Percentiles rank a stretch among this genome's conserved stretches.
phyloP scores from a whole-genome alignment of 2,888 invertebrate genomes.

The Drosophila percnosoma region DNA sequence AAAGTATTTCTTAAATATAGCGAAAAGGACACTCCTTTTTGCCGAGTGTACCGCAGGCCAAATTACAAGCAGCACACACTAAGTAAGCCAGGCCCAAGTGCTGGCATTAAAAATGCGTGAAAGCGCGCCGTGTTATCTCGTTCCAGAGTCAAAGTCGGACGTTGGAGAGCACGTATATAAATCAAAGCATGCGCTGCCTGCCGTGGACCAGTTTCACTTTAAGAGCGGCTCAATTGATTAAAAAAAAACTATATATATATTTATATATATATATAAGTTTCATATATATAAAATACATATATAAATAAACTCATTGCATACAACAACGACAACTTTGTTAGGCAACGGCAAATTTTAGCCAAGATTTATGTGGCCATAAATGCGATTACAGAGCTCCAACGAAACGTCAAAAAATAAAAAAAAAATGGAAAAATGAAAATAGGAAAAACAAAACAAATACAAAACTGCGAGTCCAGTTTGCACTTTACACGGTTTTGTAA shows the following conservation, averaged over 20 bases:
- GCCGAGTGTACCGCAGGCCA: slow-evolving; percentile 17
- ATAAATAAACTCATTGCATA: slow-evolving; percentile 19
- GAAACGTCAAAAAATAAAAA: slow-evolving; percentile 64
- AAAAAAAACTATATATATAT: slow-evolving; percentile 25
- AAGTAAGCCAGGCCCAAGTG: slow-evolving; percentile 21
- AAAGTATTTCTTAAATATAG: neutral
- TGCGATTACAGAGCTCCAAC: slow-evolving; percentile 72
- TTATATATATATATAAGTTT: neutral
- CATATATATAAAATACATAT: slow-evolving; percentile 6
- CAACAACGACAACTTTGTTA: slow-evolving; percentile 68
- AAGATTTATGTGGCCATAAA: slow-evolving; percentile 82
- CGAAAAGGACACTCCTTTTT: neutral
- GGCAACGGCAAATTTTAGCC: slow-evolving; percentile 71
- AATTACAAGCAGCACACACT: slow-evolving; percentile 12
- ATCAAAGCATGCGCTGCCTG: slow-evolving; percentile 66
- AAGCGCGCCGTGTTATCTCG: slow-evolving; percentile 73
- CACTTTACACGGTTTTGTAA: slow-evolving; percentile 82
- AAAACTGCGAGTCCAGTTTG: slow-evolving; percentile 65
- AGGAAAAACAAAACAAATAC: slow-evolving; percentile 28
- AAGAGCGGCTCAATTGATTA: slow-evolving; percentile 56
- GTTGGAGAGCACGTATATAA: slow-evolving; percentile 69
- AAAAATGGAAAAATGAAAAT: slow-evolving; percentile 14
- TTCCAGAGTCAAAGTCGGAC: slow-evolving; percentile 36
- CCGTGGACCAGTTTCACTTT: slow-evolving; percentile 67
- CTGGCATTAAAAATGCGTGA: slow-evolving; percentile 73